phyloP scores from a whole-genome alignment of 2,888 invertebrate genomes.

The Diarsia mendica region DNA sequence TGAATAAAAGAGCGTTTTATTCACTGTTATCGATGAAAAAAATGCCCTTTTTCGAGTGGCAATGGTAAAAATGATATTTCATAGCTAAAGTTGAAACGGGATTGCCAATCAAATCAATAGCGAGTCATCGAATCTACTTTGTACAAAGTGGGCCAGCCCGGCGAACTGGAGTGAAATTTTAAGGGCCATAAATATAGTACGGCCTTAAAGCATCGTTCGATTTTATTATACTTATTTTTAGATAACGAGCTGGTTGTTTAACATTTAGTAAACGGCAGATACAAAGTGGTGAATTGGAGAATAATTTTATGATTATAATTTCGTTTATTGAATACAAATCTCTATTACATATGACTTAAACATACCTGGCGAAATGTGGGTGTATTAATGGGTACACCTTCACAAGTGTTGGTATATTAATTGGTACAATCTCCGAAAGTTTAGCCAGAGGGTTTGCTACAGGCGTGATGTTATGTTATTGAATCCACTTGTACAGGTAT shows the following conservation, averaged over 20 bases:
- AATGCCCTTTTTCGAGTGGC: no score
- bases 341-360: no score
- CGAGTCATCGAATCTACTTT: slow-evolving; percentile 70
- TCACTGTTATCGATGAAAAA: no score
- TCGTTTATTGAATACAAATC: background rate
- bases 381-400: no score
- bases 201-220: slow-evolving; percentile 39
- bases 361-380: no score
- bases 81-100: slow-evolving; percentile 64
- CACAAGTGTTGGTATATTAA: no score
- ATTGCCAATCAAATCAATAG: slow-evolving; percentile 75
- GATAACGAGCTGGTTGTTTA: slow-evolving; percentile 33
- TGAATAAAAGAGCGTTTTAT: no score
- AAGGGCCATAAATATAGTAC: slow-evolving; percentile 69
- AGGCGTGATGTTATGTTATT: no score
- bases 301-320: slow-evolving; percentile 12
- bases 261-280: slow-evolving; percentile 28
- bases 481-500: no score
- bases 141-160: slow-evolving; percentile 63
- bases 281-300: slow-evolving; percentile 3
- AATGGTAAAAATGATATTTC: slow-evolving; percentile 70
- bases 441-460: no score
- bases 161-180: slow-evolving; percentile 66
- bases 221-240: slow-evolving; percentile 53
- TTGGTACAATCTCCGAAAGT: no score